Evolutionary conservation across 2,797 vertebrate genomes (phyloP).

Genomic region (Austrolebias charrua): DNA sequence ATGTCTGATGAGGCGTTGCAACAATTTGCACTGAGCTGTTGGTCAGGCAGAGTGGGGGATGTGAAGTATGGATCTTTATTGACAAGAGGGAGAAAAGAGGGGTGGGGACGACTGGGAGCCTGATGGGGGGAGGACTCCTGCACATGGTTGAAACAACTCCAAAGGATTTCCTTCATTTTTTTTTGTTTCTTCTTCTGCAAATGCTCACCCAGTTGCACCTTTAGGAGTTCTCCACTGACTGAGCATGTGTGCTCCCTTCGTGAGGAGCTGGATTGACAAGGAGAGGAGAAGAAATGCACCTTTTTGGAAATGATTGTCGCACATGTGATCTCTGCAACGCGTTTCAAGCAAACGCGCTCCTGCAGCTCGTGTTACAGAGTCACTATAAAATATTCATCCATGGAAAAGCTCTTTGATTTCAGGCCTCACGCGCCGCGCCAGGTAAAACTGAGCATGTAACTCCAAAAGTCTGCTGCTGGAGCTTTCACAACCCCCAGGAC

Average conservation of each 20-base stretch:
- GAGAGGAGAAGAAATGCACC: not conserved
- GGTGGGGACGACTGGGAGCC: slow-evolving; percentile 45
- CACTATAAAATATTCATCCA: slow-evolving; percentile 87
- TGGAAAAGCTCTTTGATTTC: slow-evolving; percentile 80
- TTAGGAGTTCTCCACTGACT: not conserved
- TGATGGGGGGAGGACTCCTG: slow-evolving; percentile 51
- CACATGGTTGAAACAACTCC: slow-evolving; percentile 50
- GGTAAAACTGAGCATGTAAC: slow-evolving; percentile 53
- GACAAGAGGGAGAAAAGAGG: slow-evolving; percentile 37
- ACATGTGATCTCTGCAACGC: too few relatives aligned
- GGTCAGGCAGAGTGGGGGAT: slow-evolving; percentile 56
- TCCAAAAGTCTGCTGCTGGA: slow-evolving; percentile 18
- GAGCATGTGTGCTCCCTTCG: slow-evolving; percentile 6
- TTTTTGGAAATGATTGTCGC: slow-evolving; percentile 16
- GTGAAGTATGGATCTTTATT: slow-evolving; percentile 64
- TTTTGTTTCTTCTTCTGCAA: not conserved
- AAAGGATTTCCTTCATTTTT: not conserved
- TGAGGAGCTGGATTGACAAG: slow-evolving; percentile 4
- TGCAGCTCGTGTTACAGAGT: slow-evolving; percentile 78
- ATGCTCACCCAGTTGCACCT: not conserved
- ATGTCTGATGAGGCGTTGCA: not conserved
- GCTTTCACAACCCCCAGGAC: not conserved
- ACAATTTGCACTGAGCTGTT: not conserved
- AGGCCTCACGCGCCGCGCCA: slow-evolving; percentile 37
- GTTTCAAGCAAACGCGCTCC: too few relatives aligned